phyloP scores from a whole-genome alignment of 2,113 vertebrate genomes.

The Ceyx cyanopectus region DNA sequence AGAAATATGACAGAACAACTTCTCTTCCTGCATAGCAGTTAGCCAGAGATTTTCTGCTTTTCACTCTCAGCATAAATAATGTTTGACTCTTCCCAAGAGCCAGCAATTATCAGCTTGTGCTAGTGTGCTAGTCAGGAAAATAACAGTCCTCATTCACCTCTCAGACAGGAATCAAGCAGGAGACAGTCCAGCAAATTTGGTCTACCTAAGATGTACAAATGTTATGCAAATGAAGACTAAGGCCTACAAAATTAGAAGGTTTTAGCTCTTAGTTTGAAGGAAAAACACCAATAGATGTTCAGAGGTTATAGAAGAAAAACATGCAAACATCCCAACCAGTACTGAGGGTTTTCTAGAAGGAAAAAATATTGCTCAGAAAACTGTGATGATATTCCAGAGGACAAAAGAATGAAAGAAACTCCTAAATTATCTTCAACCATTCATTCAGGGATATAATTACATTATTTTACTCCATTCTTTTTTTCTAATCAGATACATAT shows the following conservation, averaged over 20 bases:
- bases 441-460: neutral
- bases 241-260: neutral
- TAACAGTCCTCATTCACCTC: neutral
- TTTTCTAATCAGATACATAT: constrained; percentile 15
- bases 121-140: neutral
- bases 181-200: neutral
- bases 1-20: constrained; percentile 4
- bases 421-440: neutral
- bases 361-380: constrained; percentile 6
- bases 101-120: neutral
- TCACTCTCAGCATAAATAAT: neutral
- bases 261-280: neutral
- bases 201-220: neutral
- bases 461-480: neutral
- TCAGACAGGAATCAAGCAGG: neutral
- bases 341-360: neutral
- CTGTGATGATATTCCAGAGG: neutral
- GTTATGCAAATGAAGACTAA: neutral
- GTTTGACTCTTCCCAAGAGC: neutral
- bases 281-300: neutral
- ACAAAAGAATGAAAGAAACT: constrained; percentile 16
- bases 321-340: neutral
- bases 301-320: neutral
- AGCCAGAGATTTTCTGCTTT: neutral
- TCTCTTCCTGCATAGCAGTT: neutral